Base-by-base conservation (phyloP, 2,797 vertebrate genomes). In the Diplodus puntazzo region DNA sequence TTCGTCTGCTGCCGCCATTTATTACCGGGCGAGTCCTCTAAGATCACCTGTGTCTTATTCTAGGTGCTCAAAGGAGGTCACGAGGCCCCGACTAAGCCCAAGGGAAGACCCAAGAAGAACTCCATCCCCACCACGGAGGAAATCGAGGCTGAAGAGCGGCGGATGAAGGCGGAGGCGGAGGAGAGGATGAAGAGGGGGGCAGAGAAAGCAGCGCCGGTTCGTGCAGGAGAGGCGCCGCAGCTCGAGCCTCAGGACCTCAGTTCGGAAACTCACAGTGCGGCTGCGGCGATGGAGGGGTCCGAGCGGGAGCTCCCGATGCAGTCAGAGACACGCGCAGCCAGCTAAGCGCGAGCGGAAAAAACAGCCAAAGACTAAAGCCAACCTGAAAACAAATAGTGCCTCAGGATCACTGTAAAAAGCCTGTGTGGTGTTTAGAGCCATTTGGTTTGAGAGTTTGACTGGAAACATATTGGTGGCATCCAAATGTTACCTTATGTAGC, bases 71-170 rank as follows among this genome's bases (percentile, higher is more conserved):
- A 99, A 95, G 98, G 98, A 79, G 98, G 98, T 66, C 98, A 99
- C 16, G 98, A 99, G 91, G 98, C 98, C 55, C 98, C 98, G 16
- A 99, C 98, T 0, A 99, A 99, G 88, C 98, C 98, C 88, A 99
- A 99, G 94, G 98, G 98, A 18, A 95, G 98, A 67, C 98, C 98
- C n/a, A 99, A 99, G 95, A 99, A 99, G 91, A 99, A 99, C 92
- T 99, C 98, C 61, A 99, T 99, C 86, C 98, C 98, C 85, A 97
- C 97, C 13, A 98, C 97, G 0, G 98, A 99, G 92, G 98, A 99
- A 83, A 98, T 99, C 0, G 98, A 99, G 92, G 98, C 98, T 0
- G 97, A 99, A 79, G 98, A 99, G 90, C 96, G 95, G 45, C 87
- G 98, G 80, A 18, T 95, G 71, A 96, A 92, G 88, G 83, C 95